These are phyloP conservation scores for Kryptolebias marmoratus DNA, from an alignment of 2,113 vertebrate species.

Conservation along the genomic window DNA sequence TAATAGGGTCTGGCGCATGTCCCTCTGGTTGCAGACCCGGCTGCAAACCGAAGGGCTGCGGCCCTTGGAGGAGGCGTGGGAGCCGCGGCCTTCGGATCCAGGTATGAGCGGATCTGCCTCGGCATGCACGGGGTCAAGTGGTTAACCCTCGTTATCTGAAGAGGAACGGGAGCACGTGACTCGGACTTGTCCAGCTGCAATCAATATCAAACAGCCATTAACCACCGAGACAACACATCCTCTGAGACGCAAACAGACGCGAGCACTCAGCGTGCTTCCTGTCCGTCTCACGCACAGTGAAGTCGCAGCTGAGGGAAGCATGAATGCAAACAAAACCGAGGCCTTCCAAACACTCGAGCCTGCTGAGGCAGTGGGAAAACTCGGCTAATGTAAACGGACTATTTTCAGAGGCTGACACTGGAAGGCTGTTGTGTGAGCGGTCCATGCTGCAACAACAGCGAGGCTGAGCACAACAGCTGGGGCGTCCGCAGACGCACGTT, in stretches of 20 bases:
- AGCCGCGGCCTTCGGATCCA: slow-evolving; percentile 28
- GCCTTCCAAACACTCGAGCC: slow-evolving; percentile 37
- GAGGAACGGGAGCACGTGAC: slow-evolving; percentile 64
- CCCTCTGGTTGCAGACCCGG: slow-evolving; percentile 50
- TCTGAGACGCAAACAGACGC: slow-evolving; percentile 12
- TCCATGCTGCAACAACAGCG: slow-evolving; percentile 55
- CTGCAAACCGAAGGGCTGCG: slow-evolving; percentile 31
- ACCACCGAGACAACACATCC: slow-evolving; percentile 60
- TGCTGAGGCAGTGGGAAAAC: slow-evolving; percentile 59
- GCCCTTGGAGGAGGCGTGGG: slow-evolving; percentile 22
- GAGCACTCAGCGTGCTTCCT: slow-evolving; percentile 45
- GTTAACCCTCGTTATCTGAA: slow-evolving; percentile 74
- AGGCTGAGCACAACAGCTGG: slow-evolving; percentile 70
- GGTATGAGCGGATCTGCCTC: slow-evolving; percentile 49
- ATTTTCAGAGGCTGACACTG: slow-evolving; percentile 62
- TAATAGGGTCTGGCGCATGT: slow-evolving; percentile 65
- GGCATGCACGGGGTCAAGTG: slow-evolving; percentile 72
- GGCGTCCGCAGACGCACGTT: slow-evolving; percentile 66
- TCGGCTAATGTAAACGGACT: slow-evolving; percentile 66
- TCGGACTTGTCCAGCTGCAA: slow-evolving; percentile 60
- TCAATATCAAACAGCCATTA: slow-evolving; percentile 76
- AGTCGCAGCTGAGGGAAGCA: slow-evolving; percentile 52
- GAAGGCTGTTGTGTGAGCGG: slow-evolving; percentile 58
- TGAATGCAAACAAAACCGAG: slow-evolving; percentile 60
- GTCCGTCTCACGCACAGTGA: slow-evolving; percentile 35